These are phyloP conservation scores for Agrilus cyanescens DNA, from an alignment of 2,888 invertebrate species.

Conservation along the genomic window DNA sequence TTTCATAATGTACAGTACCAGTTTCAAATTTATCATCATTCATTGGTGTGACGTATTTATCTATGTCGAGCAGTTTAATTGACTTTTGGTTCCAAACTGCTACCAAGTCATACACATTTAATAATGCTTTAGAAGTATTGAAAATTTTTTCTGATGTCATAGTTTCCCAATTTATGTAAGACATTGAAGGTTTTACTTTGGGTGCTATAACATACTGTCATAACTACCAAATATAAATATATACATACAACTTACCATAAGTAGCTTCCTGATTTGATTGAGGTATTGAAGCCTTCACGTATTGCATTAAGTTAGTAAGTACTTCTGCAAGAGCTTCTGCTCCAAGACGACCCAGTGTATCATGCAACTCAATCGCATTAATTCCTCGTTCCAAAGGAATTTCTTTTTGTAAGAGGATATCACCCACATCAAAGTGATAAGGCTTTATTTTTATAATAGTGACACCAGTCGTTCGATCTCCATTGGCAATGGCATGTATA, in stretches of 20 bases:
- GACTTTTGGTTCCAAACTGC: constrained; percentile 48
- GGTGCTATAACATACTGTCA: constrained; percentile 46
- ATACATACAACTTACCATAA: constrained; percentile 46
- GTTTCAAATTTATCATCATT: constrained; percentile 22
- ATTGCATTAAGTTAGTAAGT: constrained; percentile 45
- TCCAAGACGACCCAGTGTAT: constrained; percentile 53
- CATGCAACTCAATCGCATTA: constrained; percentile 52
- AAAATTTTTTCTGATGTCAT: constrained; percentile 54
- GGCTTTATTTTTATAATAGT: constrained; percentile 80
- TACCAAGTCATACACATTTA: constrained; percentile 48
- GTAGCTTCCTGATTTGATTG: constrained; percentile 52
- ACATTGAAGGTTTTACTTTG: constrained; percentile 51
- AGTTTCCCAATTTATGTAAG: constrained; percentile 53
- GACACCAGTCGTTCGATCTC: constrained; percentile 70
- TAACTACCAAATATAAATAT: not conserved
- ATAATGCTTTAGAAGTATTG: constrained; percentile 59
- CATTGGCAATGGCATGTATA: constrained; percentile 70
- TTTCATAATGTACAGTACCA: constrained; percentile 52
- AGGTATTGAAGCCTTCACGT: constrained; percentile 43
- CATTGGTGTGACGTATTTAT: constrained; percentile 14
- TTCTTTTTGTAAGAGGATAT: constrained; percentile 48
- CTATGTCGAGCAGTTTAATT: constrained; percentile 49
- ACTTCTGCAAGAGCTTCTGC: constrained; percentile 53
- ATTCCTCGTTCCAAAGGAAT: constrained; percentile 45
- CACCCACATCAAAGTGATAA: constrained; percentile 70